Percentiles rank a stretch among this genome's conserved stretches.
phyloP scores from a whole-genome alignment of 2,888 invertebrate species.

The Ormia ochracea region DNA sequence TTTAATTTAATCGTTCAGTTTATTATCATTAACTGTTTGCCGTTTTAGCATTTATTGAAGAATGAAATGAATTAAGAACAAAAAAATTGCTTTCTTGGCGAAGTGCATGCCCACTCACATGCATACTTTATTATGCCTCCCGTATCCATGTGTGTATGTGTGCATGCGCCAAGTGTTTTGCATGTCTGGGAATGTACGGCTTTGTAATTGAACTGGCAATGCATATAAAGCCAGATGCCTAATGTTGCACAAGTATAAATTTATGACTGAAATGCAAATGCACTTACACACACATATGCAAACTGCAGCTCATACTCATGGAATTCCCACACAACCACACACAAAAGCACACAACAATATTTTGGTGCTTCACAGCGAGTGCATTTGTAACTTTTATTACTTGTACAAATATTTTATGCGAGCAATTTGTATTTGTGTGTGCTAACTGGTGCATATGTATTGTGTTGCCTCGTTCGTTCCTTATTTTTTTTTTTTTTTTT shows the following conservation, averaged over 20 bases:
- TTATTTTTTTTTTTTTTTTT: neutral
- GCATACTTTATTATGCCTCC: neutral
- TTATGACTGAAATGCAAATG: constrained; percentile 36
- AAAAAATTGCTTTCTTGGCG: neutral
- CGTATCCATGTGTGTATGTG: neutral
- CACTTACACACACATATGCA: neutral
- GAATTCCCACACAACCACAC: neutral
- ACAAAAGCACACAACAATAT: neutral
- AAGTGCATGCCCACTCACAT: neutral
- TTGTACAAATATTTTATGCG: neutral
- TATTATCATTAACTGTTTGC: neutral
- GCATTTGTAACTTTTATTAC: constrained; percentile 16
- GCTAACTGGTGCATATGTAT: constrained; percentile 13
- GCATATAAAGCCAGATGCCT: constrained; percentile 42
- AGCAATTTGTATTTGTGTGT: neutral
- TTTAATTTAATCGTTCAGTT: no score
- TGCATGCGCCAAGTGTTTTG: no score
- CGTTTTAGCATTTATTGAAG: neutral
- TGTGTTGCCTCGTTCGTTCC: no score
- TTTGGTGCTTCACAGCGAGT: constrained; percentile 23
- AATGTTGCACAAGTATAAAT: constrained; percentile 42
- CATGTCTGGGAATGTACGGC: no score
- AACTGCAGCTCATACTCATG: neutral
- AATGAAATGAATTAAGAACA: neutral
- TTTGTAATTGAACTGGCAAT: no score